A percentile compares a stretch with the other conserved stretches of the same genome.
Conservation (phyloP, 2,888 invertebrate species). For the Protophormia terraenovae region DNA sequence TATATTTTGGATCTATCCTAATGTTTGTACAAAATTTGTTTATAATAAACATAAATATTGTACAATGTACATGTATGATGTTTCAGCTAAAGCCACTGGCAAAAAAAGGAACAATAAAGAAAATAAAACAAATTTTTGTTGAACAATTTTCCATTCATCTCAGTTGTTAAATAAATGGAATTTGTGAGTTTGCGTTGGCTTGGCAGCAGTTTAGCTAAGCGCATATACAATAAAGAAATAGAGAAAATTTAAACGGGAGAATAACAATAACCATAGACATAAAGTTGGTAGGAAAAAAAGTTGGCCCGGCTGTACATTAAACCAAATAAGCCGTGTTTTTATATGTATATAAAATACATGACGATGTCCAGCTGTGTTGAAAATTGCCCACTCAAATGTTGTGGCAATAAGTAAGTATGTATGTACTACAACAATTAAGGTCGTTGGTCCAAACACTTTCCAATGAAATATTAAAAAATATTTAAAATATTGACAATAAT, state of each 20-base stretch:
- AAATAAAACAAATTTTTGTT: constrained; percentile 51
- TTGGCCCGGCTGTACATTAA: not conserved
- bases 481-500: constrained; percentile 45
- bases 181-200: constrained; percentile 68
- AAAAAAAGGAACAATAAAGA: not conserved
- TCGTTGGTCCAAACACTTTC: constrained; percentile 61
- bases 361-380: constrained; percentile 62
- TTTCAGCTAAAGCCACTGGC: constrained; percentile 41
- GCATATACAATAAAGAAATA: constrained; percentile 2
- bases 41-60: not conserved
- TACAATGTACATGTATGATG: constrained; percentile 11
- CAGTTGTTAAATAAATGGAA: constrained; percentile 67
- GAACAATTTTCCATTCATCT: constrained; percentile 68
- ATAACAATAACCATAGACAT: constrained; percentile 28
- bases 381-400: constrained; percentile 65
- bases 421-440: constrained; percentile 45
- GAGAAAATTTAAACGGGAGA: not conserved
- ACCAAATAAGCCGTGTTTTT: constrained; percentile 5
- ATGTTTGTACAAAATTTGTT: no score
- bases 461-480: constrained; percentile 44
- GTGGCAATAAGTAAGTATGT: not conserved
- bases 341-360: no score
- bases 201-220: constrained; percentile 36
- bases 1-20: no score
- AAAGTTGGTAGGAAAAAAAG: constrained; percentile 1